These are phyloP conservation scores for Pseudanteris insignis DNA, from an alignment of 2,888 invertebrate genomes.

Conservation along the genomic window DNA sequence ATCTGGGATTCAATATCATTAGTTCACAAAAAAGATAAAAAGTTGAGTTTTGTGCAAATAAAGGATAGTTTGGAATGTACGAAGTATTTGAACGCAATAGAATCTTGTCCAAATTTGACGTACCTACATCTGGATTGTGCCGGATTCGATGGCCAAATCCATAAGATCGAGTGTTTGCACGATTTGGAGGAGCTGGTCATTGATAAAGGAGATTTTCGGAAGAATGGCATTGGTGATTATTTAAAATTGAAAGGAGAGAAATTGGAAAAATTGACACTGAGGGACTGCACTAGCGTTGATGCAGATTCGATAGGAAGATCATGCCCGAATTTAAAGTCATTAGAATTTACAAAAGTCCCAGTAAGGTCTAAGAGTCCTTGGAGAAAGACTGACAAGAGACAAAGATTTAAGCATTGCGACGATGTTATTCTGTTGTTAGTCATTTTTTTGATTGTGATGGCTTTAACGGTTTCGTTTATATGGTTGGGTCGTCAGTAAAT, in stretches of 20 bases:
- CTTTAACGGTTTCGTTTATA: conserved; percentile 16
- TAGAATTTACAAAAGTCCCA: conserved; percentile 15
- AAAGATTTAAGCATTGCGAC: conserved; percentile 10
- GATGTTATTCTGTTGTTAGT: conserved; percentile 10
- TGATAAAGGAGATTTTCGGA: conserved; percentile 21
- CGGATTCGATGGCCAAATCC: conserved; percentile 11
- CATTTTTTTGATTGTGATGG: conserved; percentile 5
- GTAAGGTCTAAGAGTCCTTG: conserved; percentile 1
- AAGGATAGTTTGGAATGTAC: conserved; percentile 13
- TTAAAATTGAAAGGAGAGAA: conserved; percentile 12
- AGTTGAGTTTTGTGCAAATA: conserved; percentile 5
- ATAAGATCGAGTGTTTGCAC: conserved; percentile 2
- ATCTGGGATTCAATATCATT: conserved; percentile 26
- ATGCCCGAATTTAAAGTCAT: conserved; percentile 26
- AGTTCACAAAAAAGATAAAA: conserved; percentile 10
- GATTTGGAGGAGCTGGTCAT: conserved; percentile 17
- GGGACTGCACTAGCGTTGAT: conserved; percentile 14
- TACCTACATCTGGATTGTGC: conserved; percentile 22
- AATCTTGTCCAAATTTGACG: conserved; percentile 20
- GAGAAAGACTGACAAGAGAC: conserved; percentile 6
- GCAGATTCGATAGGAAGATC: conserved; percentile 2
- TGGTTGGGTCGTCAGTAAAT: conserved; percentile 10
- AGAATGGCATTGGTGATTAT: conserved; percentile 16
- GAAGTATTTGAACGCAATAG: conserved; percentile 7
- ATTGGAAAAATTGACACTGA: conserved; percentile 17